Conservation (phyloP, 2,797 vertebrate species). For the Sphenopsis melanotis region DNA sequence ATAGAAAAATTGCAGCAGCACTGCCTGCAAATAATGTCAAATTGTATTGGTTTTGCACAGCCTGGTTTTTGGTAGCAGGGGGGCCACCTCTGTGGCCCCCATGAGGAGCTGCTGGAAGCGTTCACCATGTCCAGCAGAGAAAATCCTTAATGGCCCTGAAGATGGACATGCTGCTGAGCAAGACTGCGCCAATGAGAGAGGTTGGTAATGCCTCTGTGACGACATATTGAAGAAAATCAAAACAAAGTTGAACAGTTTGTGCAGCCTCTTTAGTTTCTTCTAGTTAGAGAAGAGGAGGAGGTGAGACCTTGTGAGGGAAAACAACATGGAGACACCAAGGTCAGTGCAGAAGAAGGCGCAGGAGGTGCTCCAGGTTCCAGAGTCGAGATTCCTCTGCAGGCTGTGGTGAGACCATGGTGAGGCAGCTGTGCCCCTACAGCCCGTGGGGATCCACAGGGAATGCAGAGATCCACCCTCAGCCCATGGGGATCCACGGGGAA, state of each 20-base stretch:
- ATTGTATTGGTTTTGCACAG: not conserved
- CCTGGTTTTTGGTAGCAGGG: not conserved
- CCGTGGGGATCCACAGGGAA: too few relatives aligned
- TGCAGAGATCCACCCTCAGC: too few relatives aligned
- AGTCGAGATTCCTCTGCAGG: not conserved
- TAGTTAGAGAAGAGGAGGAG: not conserved
- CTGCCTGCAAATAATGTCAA: not conserved
- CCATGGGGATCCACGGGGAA: too few relatives aligned
- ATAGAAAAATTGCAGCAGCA: not conserved
- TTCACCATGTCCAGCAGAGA: not conserved
- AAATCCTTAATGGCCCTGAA: not conserved
- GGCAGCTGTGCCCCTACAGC: not conserved
- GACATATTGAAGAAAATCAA: not conserved
- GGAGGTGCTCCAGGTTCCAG: rapidly evolving
- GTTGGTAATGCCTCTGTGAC: not conserved
- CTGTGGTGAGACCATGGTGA: rapidly evolving
- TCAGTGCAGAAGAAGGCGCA: too few relatives aligned
- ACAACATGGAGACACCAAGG: not conserved
- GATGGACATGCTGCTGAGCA: not conserved
- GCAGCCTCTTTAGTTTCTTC: not conserved
- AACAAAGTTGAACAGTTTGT: not conserved
- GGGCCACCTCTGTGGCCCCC: not conserved
- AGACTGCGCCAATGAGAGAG: not conserved
- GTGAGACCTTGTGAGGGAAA: not conserved
- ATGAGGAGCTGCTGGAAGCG: not conserved